Conservation (phyloP, 2,797 vertebrate species). For the Glossophaga mutica region DNA sequence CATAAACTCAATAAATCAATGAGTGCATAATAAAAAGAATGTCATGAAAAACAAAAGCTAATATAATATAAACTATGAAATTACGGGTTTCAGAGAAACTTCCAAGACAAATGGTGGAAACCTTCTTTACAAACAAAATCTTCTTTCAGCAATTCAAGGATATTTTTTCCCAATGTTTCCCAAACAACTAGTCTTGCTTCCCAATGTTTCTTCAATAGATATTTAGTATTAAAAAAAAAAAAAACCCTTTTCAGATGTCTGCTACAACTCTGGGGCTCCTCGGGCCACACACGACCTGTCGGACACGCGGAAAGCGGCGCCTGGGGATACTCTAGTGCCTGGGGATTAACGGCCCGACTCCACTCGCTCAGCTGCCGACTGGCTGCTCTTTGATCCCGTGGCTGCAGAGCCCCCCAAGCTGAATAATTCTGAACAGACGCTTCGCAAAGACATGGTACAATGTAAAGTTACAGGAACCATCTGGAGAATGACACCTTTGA, state of each 20-base stretch:
- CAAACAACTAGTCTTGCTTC: background rate
- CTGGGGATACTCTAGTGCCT: background rate
- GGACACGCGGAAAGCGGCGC: background rate
- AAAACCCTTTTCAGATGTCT: background rate
- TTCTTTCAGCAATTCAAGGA: background rate
- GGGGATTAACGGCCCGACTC: too few species aligned
- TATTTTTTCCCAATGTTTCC: background rate
- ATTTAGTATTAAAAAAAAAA: background rate
- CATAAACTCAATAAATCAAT: too few species aligned
- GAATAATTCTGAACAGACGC: background rate
- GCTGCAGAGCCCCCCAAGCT: background rate
- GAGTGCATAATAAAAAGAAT: background rate
- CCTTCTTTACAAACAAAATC: background rate
- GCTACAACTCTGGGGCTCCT: background rate
- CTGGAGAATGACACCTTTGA: background rate
- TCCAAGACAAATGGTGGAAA: background rate
- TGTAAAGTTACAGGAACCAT: background rate
- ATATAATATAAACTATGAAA: background rate
- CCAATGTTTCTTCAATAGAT: background rate
- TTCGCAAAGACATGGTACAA: background rate
- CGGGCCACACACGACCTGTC: background rate
- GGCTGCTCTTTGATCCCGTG: background rate
- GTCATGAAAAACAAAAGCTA: background rate
- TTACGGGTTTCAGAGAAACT: background rate
- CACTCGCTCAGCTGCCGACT: background rate